phyloP scores from a whole-genome alignment of 2,888 invertebrate species.

The Amiota communis region DNA sequence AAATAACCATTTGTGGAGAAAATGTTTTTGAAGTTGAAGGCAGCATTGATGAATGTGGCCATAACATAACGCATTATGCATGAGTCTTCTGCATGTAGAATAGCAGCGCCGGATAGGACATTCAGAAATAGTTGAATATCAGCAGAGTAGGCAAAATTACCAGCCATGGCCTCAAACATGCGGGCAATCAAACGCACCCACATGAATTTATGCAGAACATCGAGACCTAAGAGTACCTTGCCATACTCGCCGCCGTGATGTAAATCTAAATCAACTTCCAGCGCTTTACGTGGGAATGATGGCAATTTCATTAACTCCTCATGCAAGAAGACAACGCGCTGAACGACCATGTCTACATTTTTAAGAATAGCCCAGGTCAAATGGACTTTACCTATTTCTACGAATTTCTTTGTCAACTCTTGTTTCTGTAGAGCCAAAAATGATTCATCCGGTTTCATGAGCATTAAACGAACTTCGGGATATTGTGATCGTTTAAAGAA shows the following conservation, averaged over 20 bases:
- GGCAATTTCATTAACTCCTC: constrained; percentile 99
- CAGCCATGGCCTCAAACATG: constrained; percentile 98
- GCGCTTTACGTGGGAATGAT: constrained; percentile 96
- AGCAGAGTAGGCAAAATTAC: constrained; percentile 95
- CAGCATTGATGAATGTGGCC: constrained; percentile 97
- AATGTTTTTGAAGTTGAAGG: constrained; percentile 98
- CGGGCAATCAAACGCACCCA: constrained; percentile 97
- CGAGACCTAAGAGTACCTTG: constrained; percentile 90
- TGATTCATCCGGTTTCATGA: constrained; percentile 94
- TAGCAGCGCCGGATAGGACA: constrained; percentile 96
- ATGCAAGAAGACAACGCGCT: constrained; percentile 97
- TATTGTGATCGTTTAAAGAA: constrained; percentile 98
- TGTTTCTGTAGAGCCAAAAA: constrained; percentile 91
- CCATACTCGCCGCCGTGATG: constrained; percentile 93
- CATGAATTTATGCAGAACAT: constrained; percentile 98
- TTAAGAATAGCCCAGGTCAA: constrained; percentile 93
- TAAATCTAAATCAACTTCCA: constrained; percentile 95
- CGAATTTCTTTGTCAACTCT: constrained; percentile 93
- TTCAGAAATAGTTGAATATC: constrained; percentile 98
- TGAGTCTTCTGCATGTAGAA: constrained; percentile 97
- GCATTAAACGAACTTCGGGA: constrained; percentile 94
- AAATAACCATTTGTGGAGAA: constrained; percentile 98
- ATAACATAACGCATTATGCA: constrained; percentile 95
- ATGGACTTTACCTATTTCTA: constrained; percentile 96
- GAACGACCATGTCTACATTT: constrained; percentile 95